A percentile compares a stretch with the other conserved stretches of the same genome.
These are phyloP conservation scores for Pitta sordida DNA, from an alignment of 2,113 vertebrate species.

Conservation along the genomic window DNA sequence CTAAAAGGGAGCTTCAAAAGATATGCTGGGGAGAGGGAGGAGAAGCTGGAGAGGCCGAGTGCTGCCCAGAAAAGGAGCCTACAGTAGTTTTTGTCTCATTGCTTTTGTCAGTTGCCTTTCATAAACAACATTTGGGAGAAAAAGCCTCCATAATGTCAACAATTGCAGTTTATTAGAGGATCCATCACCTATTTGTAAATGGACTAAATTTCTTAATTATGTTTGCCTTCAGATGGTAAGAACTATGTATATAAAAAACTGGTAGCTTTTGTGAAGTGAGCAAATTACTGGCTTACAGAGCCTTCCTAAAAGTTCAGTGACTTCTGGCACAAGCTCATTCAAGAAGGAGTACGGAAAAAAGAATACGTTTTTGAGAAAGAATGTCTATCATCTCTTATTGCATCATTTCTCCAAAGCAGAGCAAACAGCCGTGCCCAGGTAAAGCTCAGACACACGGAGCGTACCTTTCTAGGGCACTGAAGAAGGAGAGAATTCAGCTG, in stretches of 20 bases:
- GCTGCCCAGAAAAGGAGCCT: slow-evolving; percentile 55
- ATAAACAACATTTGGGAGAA: slow-evolving; percentile 37
- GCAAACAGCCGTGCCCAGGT: background rate
- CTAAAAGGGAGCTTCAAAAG: slow-evolving; percentile 54
- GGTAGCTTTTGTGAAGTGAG: slow-evolving; percentile 15
- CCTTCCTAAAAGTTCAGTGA: background rate
- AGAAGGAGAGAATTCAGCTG: background rate
- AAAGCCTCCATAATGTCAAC: slow-evolving; percentile 40
- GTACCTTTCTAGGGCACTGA: background rate
- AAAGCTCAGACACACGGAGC: background rate
- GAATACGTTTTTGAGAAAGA: slow-evolving; percentile 32
- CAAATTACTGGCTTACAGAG: slow-evolving; percentile 27
- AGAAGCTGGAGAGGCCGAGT: background rate
- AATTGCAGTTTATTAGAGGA: slow-evolving; percentile 19
- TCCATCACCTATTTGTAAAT: slow-evolving; percentile 22
- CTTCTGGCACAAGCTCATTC: slow-evolving; percentile 25
- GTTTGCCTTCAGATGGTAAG: slow-evolving; percentile 41
- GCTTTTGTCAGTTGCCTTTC: slow-evolving; percentile 48
- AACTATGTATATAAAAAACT: background rate
- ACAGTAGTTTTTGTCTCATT: slow-evolving; percentile 38
- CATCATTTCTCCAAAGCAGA: background rate
- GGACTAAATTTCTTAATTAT: slow-evolving; percentile 42
- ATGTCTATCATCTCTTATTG: background rate
- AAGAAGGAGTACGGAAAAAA: slow-evolving; percentile 20
- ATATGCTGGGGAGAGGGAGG: background rate